Base-by-base conservation (phyloP, 2,888 invertebrate genomes). In the Ophioninae sp. region DNA sequence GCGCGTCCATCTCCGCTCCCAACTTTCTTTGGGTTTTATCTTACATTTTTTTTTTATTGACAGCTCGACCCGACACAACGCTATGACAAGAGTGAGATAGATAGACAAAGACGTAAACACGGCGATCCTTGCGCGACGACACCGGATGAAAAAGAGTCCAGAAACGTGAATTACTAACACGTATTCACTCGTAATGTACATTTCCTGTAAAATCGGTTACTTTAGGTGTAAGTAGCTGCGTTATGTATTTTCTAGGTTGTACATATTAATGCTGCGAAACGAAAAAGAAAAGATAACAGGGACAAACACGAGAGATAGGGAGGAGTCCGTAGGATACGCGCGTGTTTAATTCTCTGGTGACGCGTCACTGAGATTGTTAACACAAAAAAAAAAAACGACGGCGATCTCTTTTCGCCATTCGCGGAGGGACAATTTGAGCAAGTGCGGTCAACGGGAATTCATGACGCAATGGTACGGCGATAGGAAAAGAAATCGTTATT, bases 241-340 rank as follows among this genome's bases (percentile, higher is more conserved):
- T 91, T 90, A 90, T 90, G 90, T 90, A 91, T 91, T 90, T 90
- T 89, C 86, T 91, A 91, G 89, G 89, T 88, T 91, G 91, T 92
- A 91, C 87, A 91, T 91, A 91, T 86, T 79, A 83, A 82, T 76
- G 82, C 86, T 76, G 85, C 67, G 37, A 80, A 86, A 85, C 86
- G 85, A 23, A 69, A 1, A 23, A n/a, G 9, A 17, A 68, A 44
- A 44, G 13, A 17, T 68, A 68, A 61, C 73, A 84, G 71, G 68
- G 23, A 59, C 61, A 65, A 82, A 17, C 3, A 51, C 41, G 41
- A 9, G 41, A 17, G 51, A 51, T 51, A 13, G 13, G 13, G 51
- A 51, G 13, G 51, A 8, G 51, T 51, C 51, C 10, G 51, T 51
- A 13, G 13, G 51, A 13, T 51, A 51, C 51, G 71, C 41, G 63